Conservation (phyloP, 2,113 vertebrate genomes). For the Greenwoodochromis staneri region DNA sequence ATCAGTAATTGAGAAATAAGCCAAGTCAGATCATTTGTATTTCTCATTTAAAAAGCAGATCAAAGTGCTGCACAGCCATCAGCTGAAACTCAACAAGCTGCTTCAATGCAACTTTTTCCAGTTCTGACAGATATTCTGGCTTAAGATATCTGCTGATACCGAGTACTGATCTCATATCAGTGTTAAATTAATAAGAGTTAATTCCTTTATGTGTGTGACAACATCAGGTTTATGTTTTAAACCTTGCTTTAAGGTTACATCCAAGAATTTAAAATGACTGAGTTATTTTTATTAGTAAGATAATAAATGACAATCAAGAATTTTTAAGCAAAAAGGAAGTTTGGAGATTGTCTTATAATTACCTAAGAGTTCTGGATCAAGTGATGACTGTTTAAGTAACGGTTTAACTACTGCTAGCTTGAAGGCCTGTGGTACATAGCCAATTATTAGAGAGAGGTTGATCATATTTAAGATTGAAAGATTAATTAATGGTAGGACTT, state of each 20-base stretch:
- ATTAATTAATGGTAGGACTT: neutral
- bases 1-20: neutral
- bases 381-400: neutral
- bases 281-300: neutral
- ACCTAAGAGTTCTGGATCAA: neutral
- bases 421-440: neutral
- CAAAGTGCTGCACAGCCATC: neutral
- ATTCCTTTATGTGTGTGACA: neutral
- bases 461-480: neutral
- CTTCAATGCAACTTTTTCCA: neutral
- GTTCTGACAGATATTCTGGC: neutral
- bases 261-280: neutral
- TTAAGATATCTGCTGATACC: neutral
- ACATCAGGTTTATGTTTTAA: neutral
- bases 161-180: neutral
- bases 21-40: neutral
- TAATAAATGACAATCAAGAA: neutral
- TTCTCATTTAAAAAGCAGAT: neutral
- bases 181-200: neutral
- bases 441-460: neutral
- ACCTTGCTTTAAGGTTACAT: neutral
- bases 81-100: neutral
- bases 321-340: neutral
- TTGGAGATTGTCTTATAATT: neutral
- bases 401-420: neutral